Conservation (phyloP, 2,888 invertebrate species). For the Plagodis pulveraria region DNA sequence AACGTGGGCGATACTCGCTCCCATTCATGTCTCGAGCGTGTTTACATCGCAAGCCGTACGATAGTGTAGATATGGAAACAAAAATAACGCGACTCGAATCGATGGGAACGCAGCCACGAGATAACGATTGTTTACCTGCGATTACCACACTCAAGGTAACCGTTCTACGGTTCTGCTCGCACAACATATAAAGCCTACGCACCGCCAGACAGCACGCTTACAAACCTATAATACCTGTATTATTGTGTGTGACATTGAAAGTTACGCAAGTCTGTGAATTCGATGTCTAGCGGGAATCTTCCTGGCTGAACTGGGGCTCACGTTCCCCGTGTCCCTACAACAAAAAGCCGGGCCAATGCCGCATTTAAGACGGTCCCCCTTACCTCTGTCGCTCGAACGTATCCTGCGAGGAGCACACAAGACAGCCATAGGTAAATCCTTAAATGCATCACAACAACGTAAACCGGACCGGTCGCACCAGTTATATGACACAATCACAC, state of each 20-base stretch:
- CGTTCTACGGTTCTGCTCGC: conserved; percentile 48
- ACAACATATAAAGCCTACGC: conserved; percentile 39
- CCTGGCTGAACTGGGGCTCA: conserved; percentile 39
- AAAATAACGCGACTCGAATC: conserved; percentile 61
- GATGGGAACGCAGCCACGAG: conserved; percentile 59
- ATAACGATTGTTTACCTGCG: conserved; percentile 79
- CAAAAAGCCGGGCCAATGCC: conserved; percentile 78
- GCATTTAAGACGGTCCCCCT: conserved; percentile 83
- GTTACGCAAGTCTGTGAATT: conserved; percentile 77
- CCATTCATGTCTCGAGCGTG: conserved; percentile 64
- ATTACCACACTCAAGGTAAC: conserved; percentile 74
- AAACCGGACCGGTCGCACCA: conserved; percentile 70
- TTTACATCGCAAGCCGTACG: conserved; percentile 52
- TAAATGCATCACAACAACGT: conserved; percentile 89
- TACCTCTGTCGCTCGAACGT: conserved; percentile 91
- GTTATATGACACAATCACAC: conserved; percentile 72
- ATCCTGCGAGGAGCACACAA: conserved; percentile 89
- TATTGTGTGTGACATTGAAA: conserved; percentile 78
- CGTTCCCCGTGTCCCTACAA: conserved; percentile 54
- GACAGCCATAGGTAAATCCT: conserved; percentile 90
- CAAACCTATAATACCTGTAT: conserved; percentile 37
- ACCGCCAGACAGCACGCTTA: conserved; percentile 37
- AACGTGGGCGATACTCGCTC: conserved; percentile 72
- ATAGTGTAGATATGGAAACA: conserved; percentile 52
- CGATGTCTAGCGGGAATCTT: conserved; percentile 49